Conservation (phyloP, 1,140 invertebrate genomes). For the Cydia amplana region DNA sequence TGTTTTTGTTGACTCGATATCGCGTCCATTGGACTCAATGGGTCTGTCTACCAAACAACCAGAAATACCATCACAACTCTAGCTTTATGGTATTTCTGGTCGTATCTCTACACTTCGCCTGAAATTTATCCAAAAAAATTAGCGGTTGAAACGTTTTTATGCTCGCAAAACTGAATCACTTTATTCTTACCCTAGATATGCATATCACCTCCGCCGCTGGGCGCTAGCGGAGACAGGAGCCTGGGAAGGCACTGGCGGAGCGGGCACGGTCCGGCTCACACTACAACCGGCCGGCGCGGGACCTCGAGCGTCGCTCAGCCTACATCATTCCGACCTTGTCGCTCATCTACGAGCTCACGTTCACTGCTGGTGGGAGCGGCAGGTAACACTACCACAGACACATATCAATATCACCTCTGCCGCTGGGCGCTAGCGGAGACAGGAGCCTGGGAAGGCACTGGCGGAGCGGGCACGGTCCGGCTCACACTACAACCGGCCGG, state of each 20-base stretch:
- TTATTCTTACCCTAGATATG: constrained; percentile 81
- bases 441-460: constrained; percentile 62
- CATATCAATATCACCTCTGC: constrained; percentile 90
- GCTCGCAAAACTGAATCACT: background rate
- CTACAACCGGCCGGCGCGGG: constrained; percentile 92
- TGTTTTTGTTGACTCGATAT: too few relatives aligned
- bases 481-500: constrained; percentile 93
- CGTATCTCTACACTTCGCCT: too few relatives aligned
- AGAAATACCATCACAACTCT: too few relatives aligned
- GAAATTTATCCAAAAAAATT: too few relatives aligned
- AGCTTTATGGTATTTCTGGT: too few relatives aligned
- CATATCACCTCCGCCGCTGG: constrained; percentile 92
- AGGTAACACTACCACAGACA: constrained; percentile 48
- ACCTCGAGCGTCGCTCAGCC: constrained; percentile 86
- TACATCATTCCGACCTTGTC: constrained; percentile 90
- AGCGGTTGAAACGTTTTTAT: too few relatives aligned
- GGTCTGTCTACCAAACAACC: too few relatives aligned
- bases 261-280: constrained; percentile 84
- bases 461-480: constrained; percentile 81
- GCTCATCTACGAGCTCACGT: constrained; percentile 95
- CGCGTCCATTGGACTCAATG: too few relatives aligned
- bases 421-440: constrained; percentile 86
- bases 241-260: constrained; percentile 64
- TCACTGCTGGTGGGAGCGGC: constrained; percentile 92
- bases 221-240: constrained; percentile 81